A percentile compares a stretch with the other conserved stretches of the same genome.
These are phyloP conservation scores for Stenopsyche tienmushanensis DNA, from an alignment of 1,140 invertebrate species.

Conservation along the genomic window DNA sequence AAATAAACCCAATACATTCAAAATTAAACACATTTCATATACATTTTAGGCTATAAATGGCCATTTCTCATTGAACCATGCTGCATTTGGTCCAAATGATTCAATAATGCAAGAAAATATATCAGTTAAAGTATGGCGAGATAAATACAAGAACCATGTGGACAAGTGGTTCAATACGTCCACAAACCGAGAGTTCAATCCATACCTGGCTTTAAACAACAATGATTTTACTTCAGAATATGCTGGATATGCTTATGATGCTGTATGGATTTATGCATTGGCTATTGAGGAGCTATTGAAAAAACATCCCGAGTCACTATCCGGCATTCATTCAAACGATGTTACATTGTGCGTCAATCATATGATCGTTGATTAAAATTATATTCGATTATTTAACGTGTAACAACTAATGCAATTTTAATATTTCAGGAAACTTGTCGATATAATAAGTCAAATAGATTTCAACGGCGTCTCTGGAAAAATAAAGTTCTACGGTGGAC, in stretches of 20 bases:
- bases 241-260: slow-evolving; percentile 80
- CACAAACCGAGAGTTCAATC: slow-evolving; percentile 22
- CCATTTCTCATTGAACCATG: slow-evolving; percentile 71
- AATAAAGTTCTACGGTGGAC: slow-evolving; percentile 68
- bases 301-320: slow-evolving; percentile 53
- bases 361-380: not conserved
- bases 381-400: not conserved
- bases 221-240: slow-evolving; percentile 57
- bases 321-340: slow-evolving; percentile 60
- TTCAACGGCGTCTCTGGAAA: slow-evolving; percentile 78
- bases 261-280: slow-evolving; percentile 79
- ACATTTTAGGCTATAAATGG: slow-evolving; percentile 68
- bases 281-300: slow-evolving; percentile 67
- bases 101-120: slow-evolving; percentile 66
- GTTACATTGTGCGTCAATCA: slow-evolving; percentile 57
- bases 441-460: slow-evolving; percentile 61
- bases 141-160: slow-evolving; percentile 50
- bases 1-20: not conserved
- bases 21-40: not conserved
- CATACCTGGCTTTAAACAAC: slow-evolving; percentile 20
- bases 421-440: slow-evolving; percentile 53
- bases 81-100: slow-evolving; percentile 64
- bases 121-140: slow-evolving; percentile 61
- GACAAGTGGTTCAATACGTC: slow-evolving; percentile 22
- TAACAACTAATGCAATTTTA: not conserved